Evolutionary conservation across 2,113 vertebrate species (phyloP), one percentile per base, ranked within the genome.

Genomic region (Larimichthys crocea): DNA sequence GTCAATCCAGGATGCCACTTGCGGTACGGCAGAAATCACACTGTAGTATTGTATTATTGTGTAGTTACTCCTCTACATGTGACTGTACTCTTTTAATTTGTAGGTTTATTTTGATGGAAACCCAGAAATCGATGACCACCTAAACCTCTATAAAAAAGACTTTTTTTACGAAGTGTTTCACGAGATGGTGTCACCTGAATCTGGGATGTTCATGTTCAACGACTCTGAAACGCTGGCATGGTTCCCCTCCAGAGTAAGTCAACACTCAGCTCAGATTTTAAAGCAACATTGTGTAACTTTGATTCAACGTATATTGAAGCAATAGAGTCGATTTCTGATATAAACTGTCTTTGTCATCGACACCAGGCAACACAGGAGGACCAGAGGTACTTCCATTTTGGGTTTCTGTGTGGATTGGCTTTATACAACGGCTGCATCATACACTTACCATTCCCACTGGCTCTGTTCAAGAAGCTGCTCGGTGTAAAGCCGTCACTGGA

Each of bases 391-490:
- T 94, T 89, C 79, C 82, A 90, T 15, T 91, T 95, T 1, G 95
- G 95, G 17, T 46, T 94, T 59, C 75, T 96, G 1, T 94, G 91
- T 66, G 94, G 95, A 26, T 26, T 96, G 65, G 91, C 92, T 44
- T 3, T 95, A 49, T 88, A 86, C 89, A 93, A 93, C 75, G 0
- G 60, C 0, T 57, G 61, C 40, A 82, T 90, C 60, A 68, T 94
- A 48, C 16, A 92, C 52, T 40, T 95, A 17, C 94, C 94, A 3
- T 95, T 96, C 70, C 94, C 95, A 16, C 55, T 94, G 75, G 95
- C 89, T 7, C 65, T 94, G 70, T 96, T 95, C 89, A 95, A 95
- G 79, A 96, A 95, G 90, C 87, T 96, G 73, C 72, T 95, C 0
- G 80, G 77, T 67, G 64, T 86, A 2, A 87, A 81, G 29, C 88